Evolutionary conservation across 2,888 invertebrate genomes (phyloP), one percentile per base, ranked within the genome.

Genomic region (Encarsia formosa): DNA sequence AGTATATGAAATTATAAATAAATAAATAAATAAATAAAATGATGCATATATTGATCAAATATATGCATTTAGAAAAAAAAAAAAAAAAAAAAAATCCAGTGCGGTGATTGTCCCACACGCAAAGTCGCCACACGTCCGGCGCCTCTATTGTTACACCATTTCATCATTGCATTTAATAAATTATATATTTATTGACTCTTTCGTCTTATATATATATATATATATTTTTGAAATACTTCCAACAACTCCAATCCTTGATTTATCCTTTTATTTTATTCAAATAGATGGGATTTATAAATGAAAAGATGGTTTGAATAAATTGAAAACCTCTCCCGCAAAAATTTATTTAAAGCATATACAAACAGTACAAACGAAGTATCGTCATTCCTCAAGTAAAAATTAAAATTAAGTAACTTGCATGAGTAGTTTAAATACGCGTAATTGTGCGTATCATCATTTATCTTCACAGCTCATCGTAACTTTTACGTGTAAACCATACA

Each of bases 141-240:
- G 58, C 61, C 62, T 63, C 66, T 64, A 73, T 73, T 73, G 73
- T 73, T 73, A 73, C 73, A 71, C 70, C 71, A 73, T 72, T 73
- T 73, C 72, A 70, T 73, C 73, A 73, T 72, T 73, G 73, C 73
- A 73, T 73, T 73, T 73, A 73, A 73, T 73, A 73, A 73, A 73
- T 73, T 72, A 73, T 73, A 73, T 73, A 73, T 73, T 73, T 73
- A 73, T 73, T 72, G 72, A 73, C 62, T 63, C 59, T 64, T 59
- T 64, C 59, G 52, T 44, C 39, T 58, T 56, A 53, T 49, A 47
- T 57, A 42, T 53, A 35, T 35, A 35, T 16, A 9, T 29, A 8
- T 29, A 29, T 9, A 13, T 29, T 29, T 29, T 29, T 29, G 29
- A 13, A 29, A 13, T 29, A 8, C 13, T 13, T 29, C 13, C 8